These are phyloP conservation scores for Tadarida brasiliensis DNA, from an alignment of 2,797 vertebrate species.

Conservation along the genomic window DNA sequence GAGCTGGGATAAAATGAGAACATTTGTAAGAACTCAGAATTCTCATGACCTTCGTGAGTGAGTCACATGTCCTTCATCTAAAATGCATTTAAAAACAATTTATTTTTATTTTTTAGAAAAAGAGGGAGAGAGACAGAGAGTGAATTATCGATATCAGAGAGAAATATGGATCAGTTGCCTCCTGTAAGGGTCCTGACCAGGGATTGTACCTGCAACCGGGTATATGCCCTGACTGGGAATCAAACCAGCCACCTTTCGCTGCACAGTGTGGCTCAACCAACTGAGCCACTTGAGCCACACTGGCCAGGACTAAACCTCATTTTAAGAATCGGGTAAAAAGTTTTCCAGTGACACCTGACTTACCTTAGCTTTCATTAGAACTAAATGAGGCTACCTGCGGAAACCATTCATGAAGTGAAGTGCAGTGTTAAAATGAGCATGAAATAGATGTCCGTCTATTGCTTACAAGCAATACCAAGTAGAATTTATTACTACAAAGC, in stretches of 20 bases:
- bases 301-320: not conserved
- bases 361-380: conserved; percentile 29
- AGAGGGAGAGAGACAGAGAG: too few relatives aligned
- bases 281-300: too few relatives aligned
- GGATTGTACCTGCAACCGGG: too few relatives aligned
- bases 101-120: too few relatives aligned
- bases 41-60: not conserved
- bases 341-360: not conserved
- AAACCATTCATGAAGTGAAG: conserved; percentile 54
- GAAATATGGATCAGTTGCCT: too few relatives aligned
- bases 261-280: too few relatives aligned
- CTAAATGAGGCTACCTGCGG: not conserved
- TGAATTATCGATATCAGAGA: too few relatives aligned
- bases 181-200: too few relatives aligned
- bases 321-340: not conserved
- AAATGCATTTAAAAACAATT: not conserved
- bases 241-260: too few relatives aligned
- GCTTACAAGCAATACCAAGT: not conserved
- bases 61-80: not conserved
- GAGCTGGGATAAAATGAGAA: not conserved
- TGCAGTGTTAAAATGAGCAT: not conserved
- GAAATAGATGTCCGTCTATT: not conserved
- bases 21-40: not conserved
- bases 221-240: too few relatives aligned
- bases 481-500: not conserved